Percentiles rank a stretch among this genome's conserved stretches.
phyloP scores from a whole-genome alignment of 2,888 invertebrate species.

The Glyphotaelius pellucidus region DNA sequence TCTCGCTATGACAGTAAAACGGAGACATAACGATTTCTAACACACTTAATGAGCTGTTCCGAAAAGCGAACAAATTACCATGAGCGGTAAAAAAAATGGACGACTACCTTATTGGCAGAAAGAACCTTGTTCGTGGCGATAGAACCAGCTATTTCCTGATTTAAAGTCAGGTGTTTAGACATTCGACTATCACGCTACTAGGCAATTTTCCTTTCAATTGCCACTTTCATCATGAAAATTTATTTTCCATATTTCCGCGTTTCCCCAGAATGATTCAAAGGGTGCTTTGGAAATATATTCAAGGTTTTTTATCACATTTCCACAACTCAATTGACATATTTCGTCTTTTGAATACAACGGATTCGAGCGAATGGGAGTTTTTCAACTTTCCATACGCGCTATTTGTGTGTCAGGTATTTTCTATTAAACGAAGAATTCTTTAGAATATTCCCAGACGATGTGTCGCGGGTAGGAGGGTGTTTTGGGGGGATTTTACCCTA shows the following conservation, averaged over 20 bases:
- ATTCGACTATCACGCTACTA: background rate
- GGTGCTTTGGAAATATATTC: background rate
- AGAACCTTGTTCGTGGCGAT: too few species aligned
- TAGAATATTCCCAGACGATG: background rate
- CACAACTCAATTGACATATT: background rate
- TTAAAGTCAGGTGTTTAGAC: background rate
- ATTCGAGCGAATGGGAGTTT: background rate
- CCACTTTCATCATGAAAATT: background rate
- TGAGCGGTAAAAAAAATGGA: too few species aligned
- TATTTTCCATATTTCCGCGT: background rate
- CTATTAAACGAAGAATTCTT: constrained; percentile 2
- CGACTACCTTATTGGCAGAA: too few species aligned
- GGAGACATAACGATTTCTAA: too few species aligned
- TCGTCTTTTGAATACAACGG: constrained; percentile 2
- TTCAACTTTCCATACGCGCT: background rate
- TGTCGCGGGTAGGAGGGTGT: background rate
- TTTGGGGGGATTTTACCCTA: background rate
- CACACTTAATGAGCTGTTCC: too few species aligned
- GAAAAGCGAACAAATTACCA: too few species aligned
- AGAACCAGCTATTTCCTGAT: background rate
- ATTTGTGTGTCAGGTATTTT: background rate
- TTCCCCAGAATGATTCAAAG: background rate
- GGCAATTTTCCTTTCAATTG: constrained; percentile 2
- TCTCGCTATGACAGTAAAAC: too few species aligned
- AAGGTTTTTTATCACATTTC: background rate